These are phyloP conservation scores for Asbolus verrucosus DNA, from an alignment of 1,140 invertebrate species.

Conservation along the genomic window DNA sequence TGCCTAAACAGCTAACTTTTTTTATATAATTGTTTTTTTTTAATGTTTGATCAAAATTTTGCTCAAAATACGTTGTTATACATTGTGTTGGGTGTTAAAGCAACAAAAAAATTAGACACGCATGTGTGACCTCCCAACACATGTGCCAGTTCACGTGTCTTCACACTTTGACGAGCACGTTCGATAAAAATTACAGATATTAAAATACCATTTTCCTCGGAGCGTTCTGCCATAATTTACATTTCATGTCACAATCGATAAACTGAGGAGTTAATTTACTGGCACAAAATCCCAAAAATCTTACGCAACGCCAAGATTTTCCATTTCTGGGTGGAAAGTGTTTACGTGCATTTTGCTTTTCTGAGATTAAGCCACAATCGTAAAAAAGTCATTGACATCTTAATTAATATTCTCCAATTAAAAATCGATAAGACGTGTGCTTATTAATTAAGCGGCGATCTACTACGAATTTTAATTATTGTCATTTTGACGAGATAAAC, in stretches of 20 bases:
- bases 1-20: too few relatives aligned
- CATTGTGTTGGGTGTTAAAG: too few relatives aligned
- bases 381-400: neutral
- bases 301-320: neutral
- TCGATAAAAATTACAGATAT: slow-evolving; percentile 22
- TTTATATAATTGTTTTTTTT: too few relatives aligned
- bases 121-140: slow-evolving; percentile 42
- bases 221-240: slow-evolving; percentile 8
- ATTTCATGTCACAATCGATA: neutral
- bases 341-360: too few relatives aligned
- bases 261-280: neutral
- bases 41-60: too few relatives aligned
- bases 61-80: too few relatives aligned
- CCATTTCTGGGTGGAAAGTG: neutral
- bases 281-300: neutral
- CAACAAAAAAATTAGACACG: slow-evolving; percentile 44
- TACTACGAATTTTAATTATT: too few relatives aligned
- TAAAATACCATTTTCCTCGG: slow-evolving; percentile 27
- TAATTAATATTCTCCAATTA: slow-evolving; percentile 1
- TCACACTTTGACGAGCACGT: slow-evolving; percentile 40
- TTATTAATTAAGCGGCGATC: neutral
- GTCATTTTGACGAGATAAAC: too few relatives aligned
- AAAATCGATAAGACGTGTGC: neutral
- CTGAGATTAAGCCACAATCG: neutral
- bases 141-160: slow-evolving; percentile 44